Conservation (phyloP, 2,888 invertebrate species). For the Chaetogeoica ovagalla region DNA sequence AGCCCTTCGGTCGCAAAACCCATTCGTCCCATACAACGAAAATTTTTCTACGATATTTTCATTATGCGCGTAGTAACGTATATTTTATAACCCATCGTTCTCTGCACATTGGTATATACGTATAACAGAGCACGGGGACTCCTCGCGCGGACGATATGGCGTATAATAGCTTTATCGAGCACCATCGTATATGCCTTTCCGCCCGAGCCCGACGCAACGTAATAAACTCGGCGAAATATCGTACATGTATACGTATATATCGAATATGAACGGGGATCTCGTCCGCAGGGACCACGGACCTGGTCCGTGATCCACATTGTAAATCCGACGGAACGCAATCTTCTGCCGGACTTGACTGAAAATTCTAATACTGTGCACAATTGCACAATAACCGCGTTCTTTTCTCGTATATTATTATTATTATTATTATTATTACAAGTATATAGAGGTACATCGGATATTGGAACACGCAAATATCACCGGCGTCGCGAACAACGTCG, state of each 20-base stretch:
- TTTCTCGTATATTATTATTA: not conserved
- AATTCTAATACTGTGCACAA: not conserved
- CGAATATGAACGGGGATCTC: not conserved
- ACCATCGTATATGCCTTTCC: not conserved
- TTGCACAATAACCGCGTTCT: not conserved
- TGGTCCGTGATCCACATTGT: slow-evolving; percentile 52
- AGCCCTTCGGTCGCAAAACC: too few species aligned
- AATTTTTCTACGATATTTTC: slow-evolving; percentile 52
- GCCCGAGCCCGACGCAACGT: not conserved
- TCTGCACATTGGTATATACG: slow-evolving; percentile 7
- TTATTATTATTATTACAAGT: too few species aligned
- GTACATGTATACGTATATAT: slow-evolving; percentile 25
- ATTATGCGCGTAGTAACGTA: not conserved
- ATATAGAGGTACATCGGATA: too few species aligned
- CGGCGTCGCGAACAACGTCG: not conserved
- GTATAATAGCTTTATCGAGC: slow-evolving; percentile 50
- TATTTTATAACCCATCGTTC: not conserved
- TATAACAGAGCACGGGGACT: too few species aligned
- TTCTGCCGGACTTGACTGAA: not conserved
- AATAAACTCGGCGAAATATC: slow-evolving; percentile 51
- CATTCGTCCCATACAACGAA: slow-evolving; percentile 21
- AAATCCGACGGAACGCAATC: slow-evolving; percentile 33
- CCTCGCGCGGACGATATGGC: not conserved
- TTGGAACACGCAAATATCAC: not conserved
- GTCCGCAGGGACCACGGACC: slow-evolving; percentile 39